Conservation (phyloP, 1,140 invertebrate species). For the Lordiphosa collinella region DNA sequence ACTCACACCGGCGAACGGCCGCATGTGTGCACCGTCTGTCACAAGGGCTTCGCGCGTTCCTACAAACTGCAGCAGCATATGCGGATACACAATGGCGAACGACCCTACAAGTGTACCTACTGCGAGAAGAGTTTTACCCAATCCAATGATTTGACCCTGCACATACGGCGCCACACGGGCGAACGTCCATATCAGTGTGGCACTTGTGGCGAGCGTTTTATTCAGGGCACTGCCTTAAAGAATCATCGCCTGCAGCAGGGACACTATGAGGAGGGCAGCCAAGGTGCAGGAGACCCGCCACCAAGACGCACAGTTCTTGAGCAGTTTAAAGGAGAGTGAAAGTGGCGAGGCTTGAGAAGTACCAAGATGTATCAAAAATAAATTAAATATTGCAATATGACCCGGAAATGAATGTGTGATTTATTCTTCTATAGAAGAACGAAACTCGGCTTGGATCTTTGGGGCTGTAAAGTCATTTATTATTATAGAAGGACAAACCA, state of each 20-base stretch:
- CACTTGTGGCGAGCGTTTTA: slow-evolving; percentile 72
- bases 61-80: slow-evolving; percentile 84
- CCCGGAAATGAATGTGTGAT: too few species aligned
- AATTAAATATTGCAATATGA: too few species aligned
- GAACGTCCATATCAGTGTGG: slow-evolving; percentile 81
- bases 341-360: too few species aligned
- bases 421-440: too few species aligned
- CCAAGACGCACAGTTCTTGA: slow-evolving; percentile 29
- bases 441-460: too few species aligned
- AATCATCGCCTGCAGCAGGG: slow-evolving; percentile 64
- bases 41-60: slow-evolving; percentile 80
- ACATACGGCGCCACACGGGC: slow-evolving; percentile 81
- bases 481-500: too few species aligned
- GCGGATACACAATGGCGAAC: slow-evolving; percentile 82
- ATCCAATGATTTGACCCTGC: slow-evolving; percentile 82
- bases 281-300: slow-evolving; percentile 6
- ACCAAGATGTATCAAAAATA: too few species aligned
- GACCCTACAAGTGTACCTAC: slow-evolving; percentile 82
- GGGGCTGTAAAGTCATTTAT: too few species aligned
- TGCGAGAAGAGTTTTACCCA: slow-evolving; percentile 83
- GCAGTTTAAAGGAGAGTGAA: slow-evolving; percentile 19
- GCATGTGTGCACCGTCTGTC: slow-evolving; percentile 81
- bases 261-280: slow-evolving; percentile 41
- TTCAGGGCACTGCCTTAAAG: slow-evolving; percentile 74
- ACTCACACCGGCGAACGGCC: slow-evolving; percentile 83